phyloP scores from a whole-genome alignment of 1,140 invertebrate genomes.

The Drosophila willistoni region DNA sequence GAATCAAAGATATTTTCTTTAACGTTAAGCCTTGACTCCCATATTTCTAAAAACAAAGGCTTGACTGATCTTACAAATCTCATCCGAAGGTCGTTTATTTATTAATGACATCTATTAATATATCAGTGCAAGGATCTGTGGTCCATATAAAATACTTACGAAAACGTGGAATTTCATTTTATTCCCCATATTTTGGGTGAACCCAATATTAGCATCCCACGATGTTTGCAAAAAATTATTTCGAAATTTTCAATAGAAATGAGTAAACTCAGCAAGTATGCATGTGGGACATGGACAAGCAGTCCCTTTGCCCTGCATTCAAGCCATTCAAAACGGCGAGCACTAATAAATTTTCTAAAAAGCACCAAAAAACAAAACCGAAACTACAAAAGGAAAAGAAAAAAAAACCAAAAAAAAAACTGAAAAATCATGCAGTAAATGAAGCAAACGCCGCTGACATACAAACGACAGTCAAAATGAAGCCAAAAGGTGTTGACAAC shows the following conservation, averaged over 20 bases:
- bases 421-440: conserved; percentile 72
- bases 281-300: conserved; percentile 23
- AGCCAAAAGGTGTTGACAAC: conserved; percentile 54
- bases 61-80: no score
- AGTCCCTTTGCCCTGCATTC: not conserved
- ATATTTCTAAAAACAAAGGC: no score
- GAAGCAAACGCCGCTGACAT: conserved; percentile 72
- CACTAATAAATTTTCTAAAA: conserved; percentile 56
- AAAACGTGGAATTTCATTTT: no score
- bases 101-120: no score
- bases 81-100: no score
- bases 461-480: conserved; percentile 46
- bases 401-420: conserved; percentile 51
- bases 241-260: not conserved
- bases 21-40: no score
- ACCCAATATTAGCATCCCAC: not conserved
- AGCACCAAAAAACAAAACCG: conserved; percentile 23
- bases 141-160: no score
- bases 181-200: no score
- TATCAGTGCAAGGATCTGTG: no score
- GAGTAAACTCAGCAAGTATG: conserved; percentile 28
- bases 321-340: conserved; percentile 30
- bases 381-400: conserved; percentile 40
- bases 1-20: no score
- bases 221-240: not conserved